A percentile compares a stretch with the other conserved stretches of the same genome.
Conservation (phyloP, 2,888 invertebrate species). For the Scelioninae gen. 1 region DNA sequence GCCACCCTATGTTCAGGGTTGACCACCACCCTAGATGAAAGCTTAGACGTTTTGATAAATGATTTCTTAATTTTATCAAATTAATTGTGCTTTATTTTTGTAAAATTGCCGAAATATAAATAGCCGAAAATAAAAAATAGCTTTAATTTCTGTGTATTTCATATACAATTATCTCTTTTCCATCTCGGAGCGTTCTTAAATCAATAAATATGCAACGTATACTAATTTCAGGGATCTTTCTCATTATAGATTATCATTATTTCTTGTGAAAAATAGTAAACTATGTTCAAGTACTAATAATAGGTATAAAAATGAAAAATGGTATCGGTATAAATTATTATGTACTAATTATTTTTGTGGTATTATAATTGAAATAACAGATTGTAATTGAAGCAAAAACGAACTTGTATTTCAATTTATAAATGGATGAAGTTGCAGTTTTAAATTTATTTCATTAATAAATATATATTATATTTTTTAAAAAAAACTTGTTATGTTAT, state of each 20-base stretch:
- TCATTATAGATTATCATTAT: too few relatives aligned
- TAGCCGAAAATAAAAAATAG: not conserved
- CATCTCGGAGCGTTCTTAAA: not conserved
- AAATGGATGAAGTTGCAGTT: slow-evolving; percentile 1
- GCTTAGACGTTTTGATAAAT: slow-evolving; percentile 85
- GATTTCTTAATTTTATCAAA: slow-evolving; percentile 78
- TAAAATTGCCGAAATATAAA: slow-evolving; percentile 2
- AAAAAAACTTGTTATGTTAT: too few relatives aligned
- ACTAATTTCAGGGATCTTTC: too few relatives aligned
- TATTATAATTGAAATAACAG: not conserved
- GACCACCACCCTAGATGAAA: slow-evolving; percentile 81
- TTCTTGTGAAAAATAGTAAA: too few relatives aligned
- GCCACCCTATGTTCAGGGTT: slow-evolving; percentile 84
- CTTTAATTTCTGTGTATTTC: not conserved
- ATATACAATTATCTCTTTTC: not conserved
- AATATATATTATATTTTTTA: too few relatives aligned
- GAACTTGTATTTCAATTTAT: not conserved
- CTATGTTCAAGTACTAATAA: too few relatives aligned
- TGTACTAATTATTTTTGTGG: too few relatives aligned
- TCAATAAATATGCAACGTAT: too few relatives aligned
- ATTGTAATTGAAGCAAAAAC: not conserved
- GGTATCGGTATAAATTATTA: too few relatives aligned
- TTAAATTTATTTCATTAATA: slow-evolving; percentile 9
- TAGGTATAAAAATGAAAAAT: too few relatives aligned
- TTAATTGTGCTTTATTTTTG: slow-evolving; percentile 74